Conservation (phyloP, 2,113 vertebrate genomes). For the Pristiophorus japonicus region DNA sequence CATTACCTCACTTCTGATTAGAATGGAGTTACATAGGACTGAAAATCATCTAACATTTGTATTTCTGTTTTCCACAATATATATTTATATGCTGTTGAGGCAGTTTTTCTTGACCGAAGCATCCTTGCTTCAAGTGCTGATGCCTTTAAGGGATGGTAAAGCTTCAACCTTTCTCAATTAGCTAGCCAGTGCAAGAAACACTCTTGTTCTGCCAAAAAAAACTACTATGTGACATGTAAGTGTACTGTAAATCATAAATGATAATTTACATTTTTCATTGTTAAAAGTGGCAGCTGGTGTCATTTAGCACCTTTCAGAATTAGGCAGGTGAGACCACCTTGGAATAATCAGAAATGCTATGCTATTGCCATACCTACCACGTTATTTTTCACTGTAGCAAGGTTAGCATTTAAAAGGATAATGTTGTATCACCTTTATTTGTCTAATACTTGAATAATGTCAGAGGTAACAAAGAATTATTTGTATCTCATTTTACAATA, state of each 20-base stretch:
- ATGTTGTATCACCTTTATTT: not conserved
- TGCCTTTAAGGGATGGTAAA: slow-evolving; percentile 19
- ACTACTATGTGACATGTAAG: slow-evolving; percentile 20
- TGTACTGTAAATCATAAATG: slow-evolving; percentile 27
- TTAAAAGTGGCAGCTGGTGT: slow-evolving; percentile 28
- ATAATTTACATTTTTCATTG: slow-evolving; percentile 36
- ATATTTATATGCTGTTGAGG: not conserved
- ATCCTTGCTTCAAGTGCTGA: not conserved
- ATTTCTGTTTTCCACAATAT: not conserved
- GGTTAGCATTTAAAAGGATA: not conserved
- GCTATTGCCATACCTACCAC: not conserved
- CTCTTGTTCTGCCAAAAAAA: not conserved
- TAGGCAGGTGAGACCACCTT: slow-evolving; percentile 24
- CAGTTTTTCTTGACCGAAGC: not conserved
- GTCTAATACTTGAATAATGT: not conserved
- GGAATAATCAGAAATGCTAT: not conserved
- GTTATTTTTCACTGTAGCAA: not conserved
- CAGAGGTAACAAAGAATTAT: not conserved
- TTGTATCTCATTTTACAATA: not conserved
- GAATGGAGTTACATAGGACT: too few relatives aligned
- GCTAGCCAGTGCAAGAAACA: slow-evolving; percentile 32
- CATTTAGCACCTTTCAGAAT: slow-evolving; percentile 36
- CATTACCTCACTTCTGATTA: not conserved
- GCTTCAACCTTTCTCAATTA: not conserved
- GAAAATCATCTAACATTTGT: not conserved